Conservation (phyloP, 1,140 invertebrate genomes). For the Halesus radiatus region DNA sequence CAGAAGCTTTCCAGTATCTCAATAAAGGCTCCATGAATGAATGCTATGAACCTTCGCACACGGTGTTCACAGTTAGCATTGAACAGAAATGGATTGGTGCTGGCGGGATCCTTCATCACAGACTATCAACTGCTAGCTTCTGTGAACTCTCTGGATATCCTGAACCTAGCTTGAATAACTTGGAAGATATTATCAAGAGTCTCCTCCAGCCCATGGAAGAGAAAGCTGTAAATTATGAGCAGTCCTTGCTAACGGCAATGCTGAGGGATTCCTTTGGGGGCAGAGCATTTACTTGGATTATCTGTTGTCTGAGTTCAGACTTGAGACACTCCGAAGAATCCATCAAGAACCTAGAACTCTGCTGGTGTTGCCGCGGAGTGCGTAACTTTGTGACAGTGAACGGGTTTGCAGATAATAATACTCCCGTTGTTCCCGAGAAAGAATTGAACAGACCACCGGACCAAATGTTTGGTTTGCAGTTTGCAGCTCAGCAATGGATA, state of each 20-base stretch:
- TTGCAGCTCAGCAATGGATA: constrained; percentile 85
- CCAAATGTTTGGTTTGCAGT: constrained; percentile 78
- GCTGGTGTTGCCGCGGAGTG: constrained; percentile 73
- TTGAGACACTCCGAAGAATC: constrained; percentile 75
- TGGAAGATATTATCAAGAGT: constrained; percentile 75
- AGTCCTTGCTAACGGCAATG: constrained; percentile 76
- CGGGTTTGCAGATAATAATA: constrained; percentile 77
- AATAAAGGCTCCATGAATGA: constrained; percentile 66
- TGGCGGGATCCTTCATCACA: constrained; percentile 70
- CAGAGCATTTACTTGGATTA: constrained; percentile 76
- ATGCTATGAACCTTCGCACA: constrained; percentile 69
- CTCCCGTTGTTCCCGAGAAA: constrained; percentile 69
- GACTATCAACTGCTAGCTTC: constrained; percentile 79
- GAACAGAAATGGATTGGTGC: constrained; percentile 77
- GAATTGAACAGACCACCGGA: constrained; percentile 64
- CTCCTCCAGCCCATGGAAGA: constrained; percentile 72
- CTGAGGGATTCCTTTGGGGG: constrained; percentile 79
- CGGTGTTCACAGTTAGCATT: constrained; percentile 77
- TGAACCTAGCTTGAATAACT: constrained; percentile 73
- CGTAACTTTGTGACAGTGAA: constrained; percentile 78
- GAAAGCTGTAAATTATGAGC: constrained; percentile 73
- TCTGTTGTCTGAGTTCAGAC: constrained; percentile 76
- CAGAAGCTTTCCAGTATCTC: constrained; percentile 72
- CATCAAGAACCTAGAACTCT: constrained; percentile 74
- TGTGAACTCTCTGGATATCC: constrained; percentile 75